phyloP scores from a whole-genome alignment of 2,797 vertebrate genomes.

The Limnodromus scolopaceus region DNA sequence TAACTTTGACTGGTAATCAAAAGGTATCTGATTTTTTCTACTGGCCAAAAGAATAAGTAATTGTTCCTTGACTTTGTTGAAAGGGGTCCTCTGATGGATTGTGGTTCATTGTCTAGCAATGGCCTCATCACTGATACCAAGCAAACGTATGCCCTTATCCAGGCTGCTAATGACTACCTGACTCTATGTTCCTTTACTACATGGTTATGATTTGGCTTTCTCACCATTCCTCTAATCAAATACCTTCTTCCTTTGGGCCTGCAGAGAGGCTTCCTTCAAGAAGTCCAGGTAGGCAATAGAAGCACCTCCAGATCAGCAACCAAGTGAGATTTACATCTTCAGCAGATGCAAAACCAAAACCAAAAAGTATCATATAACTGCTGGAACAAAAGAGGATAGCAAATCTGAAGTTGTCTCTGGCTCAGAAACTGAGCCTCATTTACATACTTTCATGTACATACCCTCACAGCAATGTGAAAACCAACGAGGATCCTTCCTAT shows the following conservation, averaged over 20 bases:
- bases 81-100: not conserved
- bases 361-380: not conserved
- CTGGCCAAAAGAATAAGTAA: not conserved
- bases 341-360: not conserved
- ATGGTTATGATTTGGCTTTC: accelerated
- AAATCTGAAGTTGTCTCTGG: not conserved
- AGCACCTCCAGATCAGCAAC: not conserved
- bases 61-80: not conserved
- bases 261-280: not conserved
- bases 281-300: not conserved
- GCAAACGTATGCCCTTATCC: not conserved
- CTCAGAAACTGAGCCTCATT: not conserved
- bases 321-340: not conserved
- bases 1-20: not conserved
- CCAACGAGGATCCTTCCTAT: not conserved
- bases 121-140: not conserved
- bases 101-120: not conserved
- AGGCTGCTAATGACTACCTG: not conserved
- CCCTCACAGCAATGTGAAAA: not conserved
- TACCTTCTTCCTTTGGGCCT: not conserved
- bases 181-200: not conserved
- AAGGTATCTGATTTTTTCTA: not conserved
- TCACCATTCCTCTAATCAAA: not conserved
- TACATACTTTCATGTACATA: accelerated
- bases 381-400: not conserved